These are phyloP conservation scores for Ceryle rudis DNA, from an alignment of 2,797 vertebrate species.

Conservation along the genomic window DNA sequence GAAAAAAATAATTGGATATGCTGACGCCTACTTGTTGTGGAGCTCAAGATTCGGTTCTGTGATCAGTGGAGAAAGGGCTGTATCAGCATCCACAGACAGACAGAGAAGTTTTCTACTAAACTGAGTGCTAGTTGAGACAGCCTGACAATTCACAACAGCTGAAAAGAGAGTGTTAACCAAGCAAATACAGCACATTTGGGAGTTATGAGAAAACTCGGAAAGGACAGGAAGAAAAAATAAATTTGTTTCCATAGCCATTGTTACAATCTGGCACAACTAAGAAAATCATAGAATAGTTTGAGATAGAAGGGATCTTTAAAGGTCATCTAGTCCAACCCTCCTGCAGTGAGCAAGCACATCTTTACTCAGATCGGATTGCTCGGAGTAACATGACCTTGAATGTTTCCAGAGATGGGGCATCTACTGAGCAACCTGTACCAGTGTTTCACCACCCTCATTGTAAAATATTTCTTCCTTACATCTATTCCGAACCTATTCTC, in stretches of 20 bases:
- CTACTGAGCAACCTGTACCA: neutral
- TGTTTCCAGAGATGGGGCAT: neutral
- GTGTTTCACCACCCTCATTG: neutral
- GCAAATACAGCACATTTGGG: neutral
- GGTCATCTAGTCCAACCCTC: neutral
- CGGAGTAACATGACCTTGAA: neutral
- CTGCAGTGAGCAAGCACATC: neutral
- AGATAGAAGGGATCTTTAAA: neutral
- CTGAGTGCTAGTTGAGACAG: neutral
- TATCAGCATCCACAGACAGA: neutral
- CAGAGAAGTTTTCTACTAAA: neutral
- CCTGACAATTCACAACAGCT: neutral
- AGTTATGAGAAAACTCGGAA: neutral
- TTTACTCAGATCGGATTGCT: neutral
- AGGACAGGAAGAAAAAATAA: neutral
- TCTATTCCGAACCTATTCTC: neutral
- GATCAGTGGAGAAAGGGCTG: neutral
- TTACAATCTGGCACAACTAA: neutral
- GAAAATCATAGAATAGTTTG: neutral
- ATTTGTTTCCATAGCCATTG: neutral
- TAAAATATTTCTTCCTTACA: neutral
- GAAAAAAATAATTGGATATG: neutral
- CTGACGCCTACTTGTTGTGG: neutral
- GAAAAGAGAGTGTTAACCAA: neutral
- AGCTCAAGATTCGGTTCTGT: neutral